A percentile compares a stretch with the other conserved stretches of the same genome.
Evolutionary conservation across 2,888 invertebrate species (phyloP).

Genomic region (Lithosia quadra): DNA sequence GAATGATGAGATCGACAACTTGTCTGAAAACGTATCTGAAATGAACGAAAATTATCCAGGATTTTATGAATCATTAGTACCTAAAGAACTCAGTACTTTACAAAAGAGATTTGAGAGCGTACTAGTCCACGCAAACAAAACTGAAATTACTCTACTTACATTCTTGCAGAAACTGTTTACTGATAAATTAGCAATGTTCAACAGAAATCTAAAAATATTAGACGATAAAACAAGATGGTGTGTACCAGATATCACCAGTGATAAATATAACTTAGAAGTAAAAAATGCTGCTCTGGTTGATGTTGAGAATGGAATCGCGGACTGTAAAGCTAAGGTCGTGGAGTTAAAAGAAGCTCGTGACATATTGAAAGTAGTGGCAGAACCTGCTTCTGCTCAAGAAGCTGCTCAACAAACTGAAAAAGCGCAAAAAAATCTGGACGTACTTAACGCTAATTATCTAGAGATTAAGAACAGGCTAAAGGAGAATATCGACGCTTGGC

Average conservation of each 20-base stretch:
- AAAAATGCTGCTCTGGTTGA: slow-evolving; percentile 94
- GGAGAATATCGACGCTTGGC: slow-evolving; percentile 92
- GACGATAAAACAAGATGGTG: slow-evolving; percentile 97
- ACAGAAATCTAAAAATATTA: slow-evolving; percentile 92
- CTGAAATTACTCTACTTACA: slow-evolving; percentile 91
- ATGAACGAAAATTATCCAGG: slow-evolving; percentile 92
- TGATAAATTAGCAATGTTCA: slow-evolving; percentile 93
- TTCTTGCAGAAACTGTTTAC: slow-evolving; percentile 95
- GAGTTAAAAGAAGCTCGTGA: slow-evolving; percentile 91
- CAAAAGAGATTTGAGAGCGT: slow-evolving; percentile 94
- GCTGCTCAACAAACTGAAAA: slow-evolving; percentile 90
- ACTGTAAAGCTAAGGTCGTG: slow-evolving; percentile 89
- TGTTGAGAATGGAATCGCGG: slow-evolving; percentile 90
- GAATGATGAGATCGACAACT: slow-evolving; percentile 89
- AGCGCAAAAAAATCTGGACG: slow-evolving; percentile 90
- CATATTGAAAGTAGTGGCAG: slow-evolving; percentile 91
- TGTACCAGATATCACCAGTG: slow-evolving; percentile 94
- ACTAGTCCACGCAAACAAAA: slow-evolving; percentile 92
- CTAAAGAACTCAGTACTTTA: slow-evolving; percentile 94
- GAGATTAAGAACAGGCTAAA: slow-evolving; percentile 90
- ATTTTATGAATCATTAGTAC: slow-evolving; percentile 91
- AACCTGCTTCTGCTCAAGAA: slow-evolving; percentile 89
- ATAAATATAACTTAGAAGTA: slow-evolving; percentile 96
- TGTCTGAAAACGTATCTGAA: slow-evolving; percentile 90
- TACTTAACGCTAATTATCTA: slow-evolving; percentile 89